These are phyloP conservation scores for Notarius lentiginosus DNA, from an alignment of 2,113 vertebrate species.

Conservation along the genomic window DNA sequence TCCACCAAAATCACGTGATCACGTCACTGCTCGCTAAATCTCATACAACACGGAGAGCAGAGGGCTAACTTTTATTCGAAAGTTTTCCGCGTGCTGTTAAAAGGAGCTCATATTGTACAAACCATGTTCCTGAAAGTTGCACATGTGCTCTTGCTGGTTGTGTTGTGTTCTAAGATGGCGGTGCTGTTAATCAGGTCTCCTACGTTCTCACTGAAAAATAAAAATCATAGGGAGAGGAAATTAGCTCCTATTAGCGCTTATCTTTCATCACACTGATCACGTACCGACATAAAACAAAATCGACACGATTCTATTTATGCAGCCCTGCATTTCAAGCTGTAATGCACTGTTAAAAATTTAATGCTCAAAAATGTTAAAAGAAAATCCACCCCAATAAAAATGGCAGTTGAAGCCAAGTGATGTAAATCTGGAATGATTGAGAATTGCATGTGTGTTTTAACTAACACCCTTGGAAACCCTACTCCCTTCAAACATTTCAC, in stretches of 20 bases:
- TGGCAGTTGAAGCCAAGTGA: background rate
- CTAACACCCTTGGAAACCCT: no score
- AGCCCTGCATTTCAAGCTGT: background rate
- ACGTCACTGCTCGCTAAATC: background rate
- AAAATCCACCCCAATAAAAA: background rate
- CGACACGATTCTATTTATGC: background rate
- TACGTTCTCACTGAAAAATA: slow-evolving; percentile 80
- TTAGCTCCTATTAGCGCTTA: background rate
- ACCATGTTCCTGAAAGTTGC: slow-evolving; percentile 96
- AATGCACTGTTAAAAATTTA: background rate
- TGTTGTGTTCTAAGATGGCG: slow-evolving; percentile 85
- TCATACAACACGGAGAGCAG: background rate
- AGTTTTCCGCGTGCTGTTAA: background rate
- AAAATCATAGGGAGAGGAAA: background rate
- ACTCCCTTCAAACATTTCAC: no score
- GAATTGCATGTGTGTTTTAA: no score
- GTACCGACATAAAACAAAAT: no score
- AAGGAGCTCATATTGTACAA: background rate
- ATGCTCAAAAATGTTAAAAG: no score
- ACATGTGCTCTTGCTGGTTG: slow-evolving; percentile 80
- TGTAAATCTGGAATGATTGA: background rate
- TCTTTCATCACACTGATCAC: background rate
- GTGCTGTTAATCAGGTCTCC: slow-evolving; percentile 90
- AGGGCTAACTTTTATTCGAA: background rate
- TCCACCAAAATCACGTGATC: background rate